Evolutionary conservation across 1,140 invertebrate genomes (phyloP).

Genomic region (Papilio helenus): DNA sequence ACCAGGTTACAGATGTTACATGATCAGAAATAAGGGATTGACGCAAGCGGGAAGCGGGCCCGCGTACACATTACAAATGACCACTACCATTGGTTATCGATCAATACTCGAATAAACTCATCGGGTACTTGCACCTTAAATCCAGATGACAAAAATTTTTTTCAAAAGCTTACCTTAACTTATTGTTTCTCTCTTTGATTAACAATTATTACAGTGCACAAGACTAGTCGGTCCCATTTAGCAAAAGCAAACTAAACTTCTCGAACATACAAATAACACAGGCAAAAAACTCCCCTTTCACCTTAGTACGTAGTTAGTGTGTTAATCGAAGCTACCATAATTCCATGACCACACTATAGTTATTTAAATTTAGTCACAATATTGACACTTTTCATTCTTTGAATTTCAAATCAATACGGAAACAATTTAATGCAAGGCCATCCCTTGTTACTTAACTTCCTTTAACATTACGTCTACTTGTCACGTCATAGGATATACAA

Average conservation of each 20-base stretch:
- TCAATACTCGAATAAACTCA: neutral
- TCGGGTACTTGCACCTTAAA: neutral
- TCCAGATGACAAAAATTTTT: neutral
- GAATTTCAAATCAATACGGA: constrained; percentile 30
- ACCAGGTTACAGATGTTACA: constrained; percentile 50
- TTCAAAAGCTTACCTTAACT: too few relatives aligned
- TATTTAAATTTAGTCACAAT: neutral
- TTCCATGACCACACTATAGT: too few relatives aligned
- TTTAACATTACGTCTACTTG: constrained; percentile 8
- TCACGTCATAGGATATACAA: neutral
- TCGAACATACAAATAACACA: too few relatives aligned
- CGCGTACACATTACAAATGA: constrained; percentile 21
- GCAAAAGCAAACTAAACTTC: too few relatives aligned
- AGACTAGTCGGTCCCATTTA: too few relatives aligned
- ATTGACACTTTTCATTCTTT: neutral
- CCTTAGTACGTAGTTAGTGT: too few relatives aligned
- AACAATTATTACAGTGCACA: too few relatives aligned
- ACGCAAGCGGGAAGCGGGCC: constrained; percentile 50
- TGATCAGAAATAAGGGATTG: constrained; percentile 54
- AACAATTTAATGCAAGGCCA: constrained; percentile 12
- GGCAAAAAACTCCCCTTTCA: too few relatives aligned
- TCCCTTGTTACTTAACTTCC: constrained; percentile 29
- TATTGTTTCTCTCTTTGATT: too few relatives aligned
- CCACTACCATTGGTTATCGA: constrained; percentile 42
- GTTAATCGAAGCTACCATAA: too few relatives aligned